These are phyloP conservation scores for Tinea semifulvella DNA, from an alignment of 2,888 invertebrate species.

Conservation along the genomic window DNA sequence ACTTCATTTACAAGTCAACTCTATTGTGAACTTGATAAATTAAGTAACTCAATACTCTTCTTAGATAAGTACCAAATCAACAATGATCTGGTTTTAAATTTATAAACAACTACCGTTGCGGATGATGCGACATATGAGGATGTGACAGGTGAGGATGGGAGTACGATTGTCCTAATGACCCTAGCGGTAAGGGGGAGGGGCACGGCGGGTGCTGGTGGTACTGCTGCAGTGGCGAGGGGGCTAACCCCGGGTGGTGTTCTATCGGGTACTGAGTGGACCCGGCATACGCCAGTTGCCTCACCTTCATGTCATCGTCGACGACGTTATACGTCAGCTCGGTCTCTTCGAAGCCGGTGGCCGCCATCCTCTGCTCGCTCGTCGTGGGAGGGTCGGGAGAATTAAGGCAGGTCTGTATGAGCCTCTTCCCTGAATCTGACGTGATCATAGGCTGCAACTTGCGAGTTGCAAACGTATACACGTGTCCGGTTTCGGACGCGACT, in stretches of 20 bases:
- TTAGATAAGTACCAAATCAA: constrained; percentile 3
- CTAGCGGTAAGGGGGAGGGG: constrained; percentile 77
- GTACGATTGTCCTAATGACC: constrained; percentile 59
- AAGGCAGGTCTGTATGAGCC: constrained; percentile 97
- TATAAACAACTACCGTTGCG: constrained; percentile 76
- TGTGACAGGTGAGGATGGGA: constrained; percentile 68
- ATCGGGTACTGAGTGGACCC: constrained; percentile 77
- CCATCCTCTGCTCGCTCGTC: constrained; percentile 94
- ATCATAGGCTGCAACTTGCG: constrained; percentile 99
- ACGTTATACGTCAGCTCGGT: constrained; percentile 97
- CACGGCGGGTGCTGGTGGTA: constrained; percentile 79
- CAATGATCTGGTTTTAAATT: constrained; percentile 2
- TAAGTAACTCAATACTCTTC: not conserved
- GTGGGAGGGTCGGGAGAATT: constrained; percentile 94
- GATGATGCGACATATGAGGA: constrained; percentile 79
- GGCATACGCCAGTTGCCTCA: constrained; percentile 94
- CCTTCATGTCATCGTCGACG: constrained; percentile 95
- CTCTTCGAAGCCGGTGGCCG: constrained; percentile 98
- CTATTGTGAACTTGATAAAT: not conserved
- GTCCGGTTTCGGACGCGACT: constrained; percentile 98
- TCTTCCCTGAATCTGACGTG: constrained; percentile 96
- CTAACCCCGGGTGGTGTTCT: constrained; percentile 71
- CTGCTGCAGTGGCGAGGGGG: constrained; percentile 73
- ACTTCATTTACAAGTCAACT: not conserved
- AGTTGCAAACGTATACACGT: constrained; percentile 99